phyloP scores from a whole-genome alignment of 2,888 invertebrate genomes.

The Lasioglossum figueresi region DNA sequence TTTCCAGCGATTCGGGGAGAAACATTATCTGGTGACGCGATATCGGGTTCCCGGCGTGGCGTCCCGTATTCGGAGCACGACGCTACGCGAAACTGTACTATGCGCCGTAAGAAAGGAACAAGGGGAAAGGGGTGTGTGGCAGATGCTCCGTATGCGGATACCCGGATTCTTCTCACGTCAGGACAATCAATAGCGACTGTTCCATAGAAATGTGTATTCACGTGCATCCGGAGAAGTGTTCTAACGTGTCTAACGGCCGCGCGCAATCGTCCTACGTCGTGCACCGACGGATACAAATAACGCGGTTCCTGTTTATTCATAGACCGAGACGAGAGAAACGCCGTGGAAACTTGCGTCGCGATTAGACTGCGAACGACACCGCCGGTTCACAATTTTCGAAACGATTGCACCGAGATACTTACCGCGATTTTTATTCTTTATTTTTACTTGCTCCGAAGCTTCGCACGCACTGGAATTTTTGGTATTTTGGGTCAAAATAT shows the following conservation, averaged over 20 bases:
- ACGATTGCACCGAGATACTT: neutral
- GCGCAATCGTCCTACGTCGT: slow-evolving; percentile 12
- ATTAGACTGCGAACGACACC: neutral
- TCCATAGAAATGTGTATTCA: slow-evolving; percentile 74
- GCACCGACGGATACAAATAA: slow-evolving; percentile 48
- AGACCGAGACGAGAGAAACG: neutral
- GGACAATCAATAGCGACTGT: slow-evolving; percentile 76
- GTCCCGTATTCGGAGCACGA: slow-evolving; percentile 68
- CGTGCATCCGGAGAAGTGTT: slow-evolving; percentile 53
- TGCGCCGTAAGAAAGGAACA: slow-evolving; percentile 44
- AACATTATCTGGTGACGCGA: slow-evolving; percentile 46
- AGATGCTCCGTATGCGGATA: slow-evolving; percentile 56
- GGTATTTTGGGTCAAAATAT: too few relatives aligned
- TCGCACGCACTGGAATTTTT: neutral
- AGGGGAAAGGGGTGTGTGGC: slow-evolving; percentile 52
- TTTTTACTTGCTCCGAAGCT: neutral
- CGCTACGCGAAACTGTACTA: slow-evolving; percentile 47
- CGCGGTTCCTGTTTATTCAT: slow-evolving; percentile 34
- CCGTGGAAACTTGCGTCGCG: slow-evolving; percentile 18
- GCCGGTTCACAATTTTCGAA: neutral
- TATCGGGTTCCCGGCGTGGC: slow-evolving; percentile 47
- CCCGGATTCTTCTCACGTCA: slow-evolving; percentile 74
- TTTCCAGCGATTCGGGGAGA: slow-evolving; percentile 21
- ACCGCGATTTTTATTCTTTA: neutral
- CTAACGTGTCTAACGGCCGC: slow-evolving; percentile 39